Percentiles rank a stretch among this genome's conserved stretches.
phyloP scores from a whole-genome alignment of 1,140 invertebrate species.

The Calosoma granatense region DNA sequence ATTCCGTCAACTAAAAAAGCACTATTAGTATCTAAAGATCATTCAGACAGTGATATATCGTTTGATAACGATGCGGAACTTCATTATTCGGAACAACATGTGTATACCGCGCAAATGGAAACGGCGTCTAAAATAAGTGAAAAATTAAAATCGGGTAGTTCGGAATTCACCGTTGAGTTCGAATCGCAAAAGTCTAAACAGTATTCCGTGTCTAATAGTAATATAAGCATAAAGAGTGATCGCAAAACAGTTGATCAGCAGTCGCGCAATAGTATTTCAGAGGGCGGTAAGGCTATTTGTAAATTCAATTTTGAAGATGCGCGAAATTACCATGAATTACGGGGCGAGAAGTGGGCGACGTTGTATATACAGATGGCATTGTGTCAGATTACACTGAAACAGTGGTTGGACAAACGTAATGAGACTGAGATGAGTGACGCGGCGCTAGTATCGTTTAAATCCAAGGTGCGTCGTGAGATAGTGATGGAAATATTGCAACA shows the following conservation, averaged over 20 bases:
- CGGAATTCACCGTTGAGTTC: constrained; percentile 13
- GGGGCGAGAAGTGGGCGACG: constrained; percentile 48
- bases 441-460: constrained; percentile 20
- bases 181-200: constrained; percentile 13
- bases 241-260: constrained; percentile 11
- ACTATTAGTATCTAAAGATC: constrained; percentile 5
- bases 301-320: constrained; percentile 24
- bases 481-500: constrained; percentile 55
- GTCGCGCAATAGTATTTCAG: constrained; percentile 23
- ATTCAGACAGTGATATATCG: background rate
- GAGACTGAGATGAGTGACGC: constrained; percentile 23
- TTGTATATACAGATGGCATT: constrained; percentile 77
- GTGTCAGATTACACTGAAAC: constrained; percentile 59
- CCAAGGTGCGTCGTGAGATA: constrained; percentile 24
- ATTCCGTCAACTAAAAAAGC: constrained; percentile 15
- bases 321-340: constrained; percentile 22
- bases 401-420: constrained; percentile 59
- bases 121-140: background rate
- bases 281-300: constrained; percentile 29
- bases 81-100: background rate
- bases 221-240: constrained; percentile 10
- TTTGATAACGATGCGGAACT: background rate
- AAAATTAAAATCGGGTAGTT: constrained; percentile 7
- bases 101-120: background rate
- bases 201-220: constrained; percentile 10